Conservation (phyloP, 2,797 vertebrate species). For the Chelonia mydas region DNA sequence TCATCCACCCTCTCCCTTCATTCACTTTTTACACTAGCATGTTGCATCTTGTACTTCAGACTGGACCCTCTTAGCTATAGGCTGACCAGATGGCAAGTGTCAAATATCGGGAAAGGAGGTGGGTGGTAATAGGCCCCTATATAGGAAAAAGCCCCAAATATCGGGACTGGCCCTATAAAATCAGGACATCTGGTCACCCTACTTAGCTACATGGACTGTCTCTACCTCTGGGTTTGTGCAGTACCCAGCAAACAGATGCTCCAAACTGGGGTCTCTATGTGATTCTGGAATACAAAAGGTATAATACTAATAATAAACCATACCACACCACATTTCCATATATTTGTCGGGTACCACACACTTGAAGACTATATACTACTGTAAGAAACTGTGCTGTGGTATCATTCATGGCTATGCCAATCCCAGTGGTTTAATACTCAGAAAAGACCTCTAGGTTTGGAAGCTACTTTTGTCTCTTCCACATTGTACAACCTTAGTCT, state of each 20-base stretch:
- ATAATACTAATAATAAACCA: neutral
- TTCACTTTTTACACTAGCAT: neutral
- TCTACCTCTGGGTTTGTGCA: neutral
- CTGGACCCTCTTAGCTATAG: neutral
- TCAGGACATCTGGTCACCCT: too few relatives aligned
- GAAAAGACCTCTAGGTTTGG: neutral
- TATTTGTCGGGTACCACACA: neutral
- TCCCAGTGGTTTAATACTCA: neutral
- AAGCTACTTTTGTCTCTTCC: neutral
- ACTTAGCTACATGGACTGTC: neutral
- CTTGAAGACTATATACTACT: neutral
- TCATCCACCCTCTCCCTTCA: neutral
- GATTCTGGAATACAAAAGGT: neutral
- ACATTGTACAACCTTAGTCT: neutral
- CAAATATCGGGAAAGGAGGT: too few relatives aligned
- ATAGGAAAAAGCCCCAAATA: too few relatives aligned
- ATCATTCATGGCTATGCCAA: neutral
- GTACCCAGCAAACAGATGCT: neutral
- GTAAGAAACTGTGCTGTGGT: neutral
- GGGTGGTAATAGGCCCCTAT: too few relatives aligned
- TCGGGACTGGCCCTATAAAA: too few relatives aligned
- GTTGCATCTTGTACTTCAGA: neutral
- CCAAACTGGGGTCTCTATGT: neutral
- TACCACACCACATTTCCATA: neutral
- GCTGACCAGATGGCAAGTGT: too few relatives aligned